phyloP scores from a whole-genome alignment of 2,888 invertebrate species.

The Parnassius mnemosyne region DNA sequence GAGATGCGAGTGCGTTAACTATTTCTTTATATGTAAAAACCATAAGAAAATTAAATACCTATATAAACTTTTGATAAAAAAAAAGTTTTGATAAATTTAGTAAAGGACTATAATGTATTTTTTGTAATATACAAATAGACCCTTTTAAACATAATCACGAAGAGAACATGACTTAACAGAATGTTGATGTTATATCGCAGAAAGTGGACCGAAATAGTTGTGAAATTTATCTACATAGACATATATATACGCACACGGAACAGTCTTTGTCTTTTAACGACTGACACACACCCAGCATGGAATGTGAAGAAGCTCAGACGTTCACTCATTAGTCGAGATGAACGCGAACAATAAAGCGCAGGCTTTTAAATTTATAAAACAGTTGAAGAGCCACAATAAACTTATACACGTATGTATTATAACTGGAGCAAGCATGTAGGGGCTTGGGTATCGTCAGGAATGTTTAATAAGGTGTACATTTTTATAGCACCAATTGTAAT shows the following conservation, averaged over 20 bases:
- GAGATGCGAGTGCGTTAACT: no score
- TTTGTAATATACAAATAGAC: no score
- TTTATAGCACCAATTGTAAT: conserved; percentile 3
- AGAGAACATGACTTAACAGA: no score
- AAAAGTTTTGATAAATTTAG: no score
- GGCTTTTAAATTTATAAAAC: conserved; percentile 17
- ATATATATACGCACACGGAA: conserved; percentile 7
- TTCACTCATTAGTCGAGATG: conserved; percentile 24
- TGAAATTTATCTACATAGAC: conserved; percentile 8
- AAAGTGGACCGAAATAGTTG: no score
- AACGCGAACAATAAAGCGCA: conserved; percentile 10
- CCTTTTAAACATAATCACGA: no score
- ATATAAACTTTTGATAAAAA: no score
- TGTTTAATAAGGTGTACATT: conserved; percentile 3
- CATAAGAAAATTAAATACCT: no score
- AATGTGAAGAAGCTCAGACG: conserved; percentile 11
- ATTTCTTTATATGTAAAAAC: no score
- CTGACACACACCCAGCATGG: conserved; percentile 9
- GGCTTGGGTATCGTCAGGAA: background rate
- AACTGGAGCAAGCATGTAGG: no score
- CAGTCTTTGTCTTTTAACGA: conserved; percentile 15
- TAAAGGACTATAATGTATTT: no score
- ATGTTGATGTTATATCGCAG: no score
- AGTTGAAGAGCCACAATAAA: conserved; percentile 2
- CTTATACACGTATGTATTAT: background rate